Base-by-base conservation (phyloP, 1,140 invertebrate genomes). In the Cotesia chilonis region DNA sequence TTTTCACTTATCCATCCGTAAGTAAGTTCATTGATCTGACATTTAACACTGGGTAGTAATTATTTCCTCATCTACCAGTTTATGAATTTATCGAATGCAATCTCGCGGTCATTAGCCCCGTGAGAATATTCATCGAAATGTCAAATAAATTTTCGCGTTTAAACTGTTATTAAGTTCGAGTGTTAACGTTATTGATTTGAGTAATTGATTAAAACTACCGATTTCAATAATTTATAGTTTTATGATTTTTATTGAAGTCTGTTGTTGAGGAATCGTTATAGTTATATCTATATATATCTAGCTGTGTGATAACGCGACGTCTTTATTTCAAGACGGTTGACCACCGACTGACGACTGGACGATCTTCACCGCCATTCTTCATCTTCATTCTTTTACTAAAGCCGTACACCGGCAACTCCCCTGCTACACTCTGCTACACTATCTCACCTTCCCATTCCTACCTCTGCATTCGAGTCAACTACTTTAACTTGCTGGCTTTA, bases 361-460 rank as follows among this genome's bases (percentile, higher is more conserved):
- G 79, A 85, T 83, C 77, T 81, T 82, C 81, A 79, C 78, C 79
- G 77, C 77, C 80, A 79, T 85, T 84, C 83, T 82, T 85, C 82
- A 84, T 83, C 82, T 84, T 85, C 81, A 80, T 84, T 83, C 82
- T 83, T 83, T 47, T 71, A 71, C 73, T 76, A 69, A 73, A 47
- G 41, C 41, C 41, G 41, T 47, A 47, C 41, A 55, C 71, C 66
- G 73, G 71, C 74, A 63, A 61, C 74, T 74, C 68, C 69, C 74
- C 7, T 69, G 75, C 78, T 77, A 75, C 75, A 28, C 28, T 28
- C 28, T 28, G 28, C 28, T 28, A 28, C 28, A 75, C 74, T 64
- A 67, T 55, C 17, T 75, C 73, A 69, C 76, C 52, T 71, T 67
- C 55, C 28, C 65, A 60, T 37, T 41, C 20, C 52, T 10, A 6